These are phyloP conservation scores for Miltochrista miniata DNA, from an alignment of 2,888 invertebrate genomes.

Conservation along the genomic window DNA sequence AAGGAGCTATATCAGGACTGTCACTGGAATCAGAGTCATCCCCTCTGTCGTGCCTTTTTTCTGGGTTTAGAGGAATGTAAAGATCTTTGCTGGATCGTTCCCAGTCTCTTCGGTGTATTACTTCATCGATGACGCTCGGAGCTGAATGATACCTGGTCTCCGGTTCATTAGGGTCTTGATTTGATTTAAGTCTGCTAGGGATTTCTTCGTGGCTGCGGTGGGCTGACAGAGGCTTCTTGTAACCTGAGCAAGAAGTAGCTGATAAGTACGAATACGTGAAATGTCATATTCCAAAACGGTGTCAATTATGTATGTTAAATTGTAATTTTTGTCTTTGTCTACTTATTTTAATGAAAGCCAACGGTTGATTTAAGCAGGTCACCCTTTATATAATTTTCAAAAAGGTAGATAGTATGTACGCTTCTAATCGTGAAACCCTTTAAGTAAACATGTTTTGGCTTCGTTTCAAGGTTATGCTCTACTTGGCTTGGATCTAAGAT, in stretches of 20 bases:
- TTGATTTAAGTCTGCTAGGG: slow-evolving; percentile 52
- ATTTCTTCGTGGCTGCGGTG: slow-evolving; percentile 75
- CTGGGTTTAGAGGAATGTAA: slow-evolving; percentile 59
- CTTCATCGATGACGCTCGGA: slow-evolving; percentile 74
- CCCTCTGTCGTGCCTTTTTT: slow-evolving; percentile 16
- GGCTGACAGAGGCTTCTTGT: slow-evolving; percentile 59
- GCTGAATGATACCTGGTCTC: slow-evolving; percentile 71
- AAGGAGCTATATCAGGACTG: slow-evolving; percentile 40
- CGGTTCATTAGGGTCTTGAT: slow-evolving; percentile 43
- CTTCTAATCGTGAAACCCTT: too few species aligned
- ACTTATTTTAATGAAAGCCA: too few species aligned
- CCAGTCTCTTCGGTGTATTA: slow-evolving; percentile 73
- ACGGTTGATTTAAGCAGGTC: too few species aligned
- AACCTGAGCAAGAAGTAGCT: slow-evolving; percentile 40
- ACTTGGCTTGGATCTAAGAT: too few species aligned
- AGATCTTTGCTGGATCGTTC: slow-evolving; percentile 68
- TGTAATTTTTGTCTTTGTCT: too few species aligned
- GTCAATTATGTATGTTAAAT: too few species aligned
- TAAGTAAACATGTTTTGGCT: too few species aligned
- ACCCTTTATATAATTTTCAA: too few species aligned
- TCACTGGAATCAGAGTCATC: slow-evolving; percentile 36
- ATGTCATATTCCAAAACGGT: too few species aligned
- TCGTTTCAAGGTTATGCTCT: too few species aligned
- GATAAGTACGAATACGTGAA: too few species aligned
- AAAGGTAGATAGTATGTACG: too few species aligned